phyloP scores from a whole-genome alignment of 2,888 invertebrate genomes.

The Marronus borbonicus region DNA sequence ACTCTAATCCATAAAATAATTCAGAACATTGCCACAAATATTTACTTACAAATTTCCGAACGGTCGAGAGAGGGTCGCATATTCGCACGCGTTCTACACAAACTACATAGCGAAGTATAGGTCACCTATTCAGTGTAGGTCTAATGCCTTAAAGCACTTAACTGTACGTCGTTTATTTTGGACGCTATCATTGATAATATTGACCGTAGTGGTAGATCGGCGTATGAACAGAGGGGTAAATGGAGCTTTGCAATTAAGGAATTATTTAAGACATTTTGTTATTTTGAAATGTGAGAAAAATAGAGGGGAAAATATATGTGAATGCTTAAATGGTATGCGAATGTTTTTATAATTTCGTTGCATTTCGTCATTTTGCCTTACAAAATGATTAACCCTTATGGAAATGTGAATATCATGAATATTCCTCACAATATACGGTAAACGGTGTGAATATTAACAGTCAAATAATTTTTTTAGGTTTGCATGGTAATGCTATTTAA shows the following conservation, averaged over 20 bases:
- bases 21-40: slow-evolving; percentile 32
- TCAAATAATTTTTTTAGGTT: too few species aligned
- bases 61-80: not conserved
- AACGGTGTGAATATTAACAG: too few species aligned
- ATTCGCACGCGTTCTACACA: not conserved
- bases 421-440: too few species aligned
- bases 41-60: slow-evolving; percentile 10
- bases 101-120: slow-evolving; percentile 2
- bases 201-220: not conserved
- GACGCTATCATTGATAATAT: slow-evolving; percentile 24
- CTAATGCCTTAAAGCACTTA: slow-evolving; percentile 41
- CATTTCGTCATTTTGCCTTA: too few species aligned
- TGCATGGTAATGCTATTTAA: too few species aligned
- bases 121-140: slow-evolving; percentile 12
- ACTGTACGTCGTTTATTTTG: slow-evolving; percentile 19
- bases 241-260: slow-evolving; percentile 19
- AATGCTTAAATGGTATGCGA: too few species aligned
- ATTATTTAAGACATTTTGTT: slow-evolving; percentile 1
- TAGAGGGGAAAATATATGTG: too few species aligned
- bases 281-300: too few species aligned
- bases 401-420: too few species aligned
- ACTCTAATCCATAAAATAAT: not conserved
- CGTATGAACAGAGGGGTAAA: slow-evolving; percentile 8
- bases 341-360: too few species aligned
- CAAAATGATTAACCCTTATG: too few species aligned